Evolutionary conservation across 2,113 vertebrate genomes (phyloP), one percentile per base, ranked within the genome.

Genomic region (Melanocharis versteri): DNA sequence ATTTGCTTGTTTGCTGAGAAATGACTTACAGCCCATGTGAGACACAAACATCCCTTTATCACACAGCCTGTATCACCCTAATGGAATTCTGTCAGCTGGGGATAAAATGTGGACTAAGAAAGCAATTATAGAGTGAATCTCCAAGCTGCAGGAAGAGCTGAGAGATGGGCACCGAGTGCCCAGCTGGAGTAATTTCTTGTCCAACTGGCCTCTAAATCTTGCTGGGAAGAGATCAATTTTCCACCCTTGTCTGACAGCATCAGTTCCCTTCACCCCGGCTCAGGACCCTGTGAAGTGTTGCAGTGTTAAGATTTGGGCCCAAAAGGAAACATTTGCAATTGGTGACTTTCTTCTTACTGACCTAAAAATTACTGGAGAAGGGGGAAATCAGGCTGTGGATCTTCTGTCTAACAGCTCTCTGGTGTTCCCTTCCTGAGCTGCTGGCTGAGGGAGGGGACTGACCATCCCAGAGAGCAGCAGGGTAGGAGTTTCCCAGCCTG

Each of bases 41-140:
- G 95, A 92, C 90, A 96, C 94, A 96, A 97, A 96, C 94, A 97
- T 94, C 97, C 92, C 86, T 97, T 97, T 97, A 96, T 97, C 97
- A 96, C 45, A 1, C 90, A 94, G 95, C 88, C 68, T 96, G 92
- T 96, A 95, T 97, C 96, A 93, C 88, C 93, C 93, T 96, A 97
- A 97, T 97, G 95, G 96, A 95, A 89, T 93, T 86, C 90, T 90
- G 66, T 95, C 96, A 83, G 64, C 72, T 86, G 91, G 88, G 89
- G 84, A 95, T 92, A 96, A 96, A 95, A 92, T 87, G 80, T 92
- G 92, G 94, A 95, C 89, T 93, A 77, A 65, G 82, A 93, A 93
- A 96, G 96, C 95, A 95, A 93, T 95, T 90, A 91, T 47, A 66
- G 44, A 96, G 96, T 89, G 89, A 82, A 85, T 97, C 96, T 60